Percentiles rank a stretch among this genome's conserved stretches.
Evolutionary conservation across 2,888 invertebrate genomes (phyloP).

Genomic region (Oscheius onirici): DNA sequence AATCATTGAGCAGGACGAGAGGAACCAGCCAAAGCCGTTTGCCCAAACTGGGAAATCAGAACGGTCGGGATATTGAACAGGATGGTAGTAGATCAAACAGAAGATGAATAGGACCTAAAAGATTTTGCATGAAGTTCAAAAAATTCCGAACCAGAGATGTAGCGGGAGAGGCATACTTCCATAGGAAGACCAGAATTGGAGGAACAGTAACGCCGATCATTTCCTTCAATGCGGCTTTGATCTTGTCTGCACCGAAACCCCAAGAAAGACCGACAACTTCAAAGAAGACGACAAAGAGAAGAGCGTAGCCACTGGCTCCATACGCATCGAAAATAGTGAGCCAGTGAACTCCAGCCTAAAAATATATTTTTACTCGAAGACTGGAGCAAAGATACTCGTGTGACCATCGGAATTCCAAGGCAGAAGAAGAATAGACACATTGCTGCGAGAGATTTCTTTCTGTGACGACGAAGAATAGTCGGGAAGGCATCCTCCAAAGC

Average conservation of each 20-base stretch:
- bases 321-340: conserved; percentile 88
- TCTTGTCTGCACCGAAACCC: conserved; percentile 82
- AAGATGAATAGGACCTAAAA: conserved; percentile 83
- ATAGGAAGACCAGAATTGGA: conserved; percentile 84
- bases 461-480: conserved; percentile 63
- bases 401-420: conserved; percentile 70
- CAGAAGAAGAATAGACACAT: conserved; percentile 68
- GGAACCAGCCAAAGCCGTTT: conserved; percentile 71
- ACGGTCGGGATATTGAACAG: conserved; percentile 78
- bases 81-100: conserved; percentile 83
- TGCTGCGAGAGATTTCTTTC: conserved; percentile 63
- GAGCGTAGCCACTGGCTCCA: conserved; percentile 84
- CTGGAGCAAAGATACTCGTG: conserved; percentile 54
- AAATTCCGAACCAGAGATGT: conserved; percentile 80
- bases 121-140: not conserved
- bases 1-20: conserved; percentile 85
- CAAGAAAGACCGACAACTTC: conserved; percentile 89
- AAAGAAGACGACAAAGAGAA: conserved; percentile 88
- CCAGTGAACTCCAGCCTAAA: conserved; percentile 85
- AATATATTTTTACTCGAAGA: not conserved
- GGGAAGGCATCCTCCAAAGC: conserved; percentile 71
- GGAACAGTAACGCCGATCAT: conserved; percentile 86
- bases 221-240: conserved; percentile 83
- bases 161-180: conserved; percentile 87
- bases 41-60: conserved; percentile 79